Base-by-base conservation (phyloP, 2,113 vertebrate genomes). In the Thermophis baileyi region DNA sequence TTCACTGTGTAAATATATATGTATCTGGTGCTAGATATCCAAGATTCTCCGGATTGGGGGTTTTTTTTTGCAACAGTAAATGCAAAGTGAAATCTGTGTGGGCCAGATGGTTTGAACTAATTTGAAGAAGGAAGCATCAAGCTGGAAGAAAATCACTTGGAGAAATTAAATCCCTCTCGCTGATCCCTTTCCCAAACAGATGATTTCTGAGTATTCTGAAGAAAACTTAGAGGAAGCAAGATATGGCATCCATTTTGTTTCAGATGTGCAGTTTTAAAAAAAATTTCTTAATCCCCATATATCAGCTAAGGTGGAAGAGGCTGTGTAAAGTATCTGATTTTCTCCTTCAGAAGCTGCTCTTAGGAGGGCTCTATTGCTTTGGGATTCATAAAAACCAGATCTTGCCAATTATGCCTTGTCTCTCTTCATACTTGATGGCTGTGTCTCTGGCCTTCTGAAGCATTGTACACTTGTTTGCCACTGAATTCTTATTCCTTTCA, bases 71-170 rank as follows among this genome's bases (percentile, higher is more conserved):
- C n/a, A 51, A 30, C 40, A 53, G 54, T 90, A 40, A 91, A 94
- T 92, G 69, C 87, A 88, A 94, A 90, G 89, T 88, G 93, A 94
- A 94, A 94, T 94, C 92, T 95, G 10, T 86, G 94, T 94, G 92
- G 94, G 90, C 88, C 57, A 90, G 93, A 90, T 90, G 94, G 93
- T 0, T 2, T 91, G 94, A 50, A 81, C 47, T 95, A 94, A 93
- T 92, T 95, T 74, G 89, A 49, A 94, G 87, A 94, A 94, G 47
- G 24, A 3, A 14, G 27, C 87, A 87, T 55, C 74, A 95, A 93
- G 93, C 0, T 1, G 50, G 91, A 94, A 95, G 95, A 95, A 91
- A 94, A 90, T 85, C 0, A 88, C 86, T 92, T 8, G 88, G 44
- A 91, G 89, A 94, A 94, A 94, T 95, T 91, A 95, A 95, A 95